Evolutionary conservation across 2,888 invertebrate genomes (phyloP), one percentile per base, ranked within the genome.

Genomic region (Stenichneumon culpator): DNA sequence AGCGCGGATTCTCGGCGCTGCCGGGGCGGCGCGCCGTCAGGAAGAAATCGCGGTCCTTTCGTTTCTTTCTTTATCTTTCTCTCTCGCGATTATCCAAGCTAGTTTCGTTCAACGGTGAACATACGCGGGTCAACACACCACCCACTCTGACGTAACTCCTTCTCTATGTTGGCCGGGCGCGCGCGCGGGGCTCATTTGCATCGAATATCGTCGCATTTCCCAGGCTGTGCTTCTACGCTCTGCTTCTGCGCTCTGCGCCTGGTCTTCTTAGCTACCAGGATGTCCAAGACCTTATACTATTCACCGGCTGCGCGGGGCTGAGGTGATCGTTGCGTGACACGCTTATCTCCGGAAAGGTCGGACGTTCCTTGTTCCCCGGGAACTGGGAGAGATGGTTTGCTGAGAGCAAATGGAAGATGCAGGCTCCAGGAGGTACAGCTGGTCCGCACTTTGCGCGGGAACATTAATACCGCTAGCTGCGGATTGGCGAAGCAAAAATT

Each of bases 181-280:
- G 44, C 44, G 44, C 44, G 44, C 44, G 44, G n/a, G 39, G 73
- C 84, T 86, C 84, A 86, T 86, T 86, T 86, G 82, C 86, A 86
- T 86, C 84, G 82, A 86, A 86, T 86, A 84, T 84, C 70, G 84
- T 79, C 69, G 86, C 82, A 86, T 84, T 84, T 86, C 82, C 86
- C 84, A 84, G 77, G 67, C 75, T 14, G 75, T n/a, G 22, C 32
- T 28, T n/a, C 25, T 63, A n/a, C n/a, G 63, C 57, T 9, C 14
- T 22, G 14, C 14, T 7, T 52, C 47, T 7, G 74, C 50, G 14
- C 67, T 52, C n/a, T 25, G 57, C 28, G 14, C 68, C 44, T 28
- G 67, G 63, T 63, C 28, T 63, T 63, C 32, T 47, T 16, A 32
- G 28, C 32, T 28, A 77, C 77, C 77, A 77, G 77, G 77, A 77